Evolutionary conservation across 2,113 vertebrate genomes (phyloP).

Genomic region (Pithys albifrons): DNA sequence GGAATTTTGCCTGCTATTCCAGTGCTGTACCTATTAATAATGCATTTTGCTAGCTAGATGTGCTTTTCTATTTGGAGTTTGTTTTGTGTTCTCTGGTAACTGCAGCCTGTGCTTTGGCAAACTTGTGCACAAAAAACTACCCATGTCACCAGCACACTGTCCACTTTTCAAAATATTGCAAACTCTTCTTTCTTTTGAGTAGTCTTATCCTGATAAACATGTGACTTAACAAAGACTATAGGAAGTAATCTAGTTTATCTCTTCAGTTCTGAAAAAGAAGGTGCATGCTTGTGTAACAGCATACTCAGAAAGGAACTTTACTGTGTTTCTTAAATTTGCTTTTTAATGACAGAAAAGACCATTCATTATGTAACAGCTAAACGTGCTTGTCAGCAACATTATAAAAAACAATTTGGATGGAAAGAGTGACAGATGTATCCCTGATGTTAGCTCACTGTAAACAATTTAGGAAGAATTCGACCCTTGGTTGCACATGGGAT

Average conservation of each 20-base stretch:
- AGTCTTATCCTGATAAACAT: neutral
- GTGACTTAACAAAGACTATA: neutral
- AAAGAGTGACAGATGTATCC: neutral
- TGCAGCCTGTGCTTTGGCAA: neutral
- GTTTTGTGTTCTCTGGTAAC: slow-evolving; percentile 25
- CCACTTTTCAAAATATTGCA: neutral
- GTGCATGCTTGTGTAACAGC: neutral
- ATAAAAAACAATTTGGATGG: neutral
- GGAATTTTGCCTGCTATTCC: neutral
- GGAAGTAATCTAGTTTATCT: neutral
- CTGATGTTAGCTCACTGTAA: neutral
- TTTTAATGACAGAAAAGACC: slow-evolving; percentile 3
- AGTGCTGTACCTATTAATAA: slow-evolving; percentile 3
- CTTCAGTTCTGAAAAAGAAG: neutral
- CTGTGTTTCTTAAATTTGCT: neutral
- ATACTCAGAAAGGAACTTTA: neutral
- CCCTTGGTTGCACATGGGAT: neutral
- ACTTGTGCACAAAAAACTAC: neutral
- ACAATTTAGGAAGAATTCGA: slow-evolving; percentile 11
- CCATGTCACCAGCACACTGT: fast-evolving
- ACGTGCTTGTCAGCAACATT: neutral
- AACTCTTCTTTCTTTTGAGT: neutral
- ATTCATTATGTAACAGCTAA: neutral
- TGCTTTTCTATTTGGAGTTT: slow-evolving; percentile 19
- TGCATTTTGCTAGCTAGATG: neutral